Percentiles rank a stretch among this genome's conserved stretches.
phyloP scores from a whole-genome alignment of 2,888 invertebrate genomes.

The Lacanobia wlatinum region DNA sequence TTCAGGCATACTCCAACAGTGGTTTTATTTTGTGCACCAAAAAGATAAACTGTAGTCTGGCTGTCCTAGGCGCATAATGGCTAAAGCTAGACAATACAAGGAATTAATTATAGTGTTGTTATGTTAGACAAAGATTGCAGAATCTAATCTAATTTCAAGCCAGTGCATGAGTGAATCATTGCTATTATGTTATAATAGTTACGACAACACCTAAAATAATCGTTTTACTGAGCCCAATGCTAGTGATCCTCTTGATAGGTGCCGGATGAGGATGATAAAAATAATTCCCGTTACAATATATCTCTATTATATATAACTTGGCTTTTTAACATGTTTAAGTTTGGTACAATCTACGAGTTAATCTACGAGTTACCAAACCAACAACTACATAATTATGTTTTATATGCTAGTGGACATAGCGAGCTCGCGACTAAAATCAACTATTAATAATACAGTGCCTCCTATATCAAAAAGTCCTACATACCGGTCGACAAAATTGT shows the following conservation, averaged over 20 bases:
- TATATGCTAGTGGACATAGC: constrained; percentile 53
- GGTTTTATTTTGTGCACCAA: background rate
- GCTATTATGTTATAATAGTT: background rate
- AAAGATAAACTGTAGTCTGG: background rate
- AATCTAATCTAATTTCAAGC: constrained; percentile 4
- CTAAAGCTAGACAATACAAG: background rate
- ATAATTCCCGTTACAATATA: background rate
- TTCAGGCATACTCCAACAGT: background rate
- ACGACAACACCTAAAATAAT: constrained; percentile 5
- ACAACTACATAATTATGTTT: constrained; percentile 25
- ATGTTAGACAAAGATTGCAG: background rate
- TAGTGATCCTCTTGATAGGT: constrained; percentile 13
- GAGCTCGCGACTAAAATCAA: constrained; percentile 40
- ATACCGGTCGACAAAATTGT: constrained; percentile 47
- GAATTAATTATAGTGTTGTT: background rate
- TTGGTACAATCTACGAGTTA: constrained; percentile 50
- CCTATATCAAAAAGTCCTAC: constrained; percentile 29
- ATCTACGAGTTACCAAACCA: constrained; percentile 40
- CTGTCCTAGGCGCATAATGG: background rate
- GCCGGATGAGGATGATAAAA: constrained; percentile 22
- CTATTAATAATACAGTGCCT: constrained; percentile 46
- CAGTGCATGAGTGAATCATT: background rate
- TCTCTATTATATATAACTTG: constrained; percentile 7
- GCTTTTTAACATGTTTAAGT: constrained; percentile 34
- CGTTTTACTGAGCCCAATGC: background rate